Evolutionary conservation across 2,888 invertebrate species (phyloP), one percentile per base, ranked within the genome.

Genomic region (Caenorhabditis sinica): DNA sequence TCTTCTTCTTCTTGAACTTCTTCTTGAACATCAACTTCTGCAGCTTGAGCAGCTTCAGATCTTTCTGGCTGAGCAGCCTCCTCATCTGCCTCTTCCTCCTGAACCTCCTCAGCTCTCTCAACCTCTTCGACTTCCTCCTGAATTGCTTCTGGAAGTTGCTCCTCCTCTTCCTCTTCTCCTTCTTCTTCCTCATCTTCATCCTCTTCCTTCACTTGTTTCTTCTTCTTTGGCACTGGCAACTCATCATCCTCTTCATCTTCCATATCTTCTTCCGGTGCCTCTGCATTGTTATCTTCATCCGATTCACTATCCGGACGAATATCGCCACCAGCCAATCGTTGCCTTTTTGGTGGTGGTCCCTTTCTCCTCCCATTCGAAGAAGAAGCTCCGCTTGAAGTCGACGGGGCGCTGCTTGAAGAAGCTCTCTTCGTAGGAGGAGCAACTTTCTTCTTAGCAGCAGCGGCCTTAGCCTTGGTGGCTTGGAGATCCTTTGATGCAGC

Each of bases 261-360:
- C 13, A 17, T 51, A 11, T 33, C 63, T 40, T 28, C 28, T 65
- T 51, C 40, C 11, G 15, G 28, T 3, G 9, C 45, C 45, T 56
- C 40, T 17, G 51, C 5, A 11, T 30, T 43, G 11, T 51, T 43
- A 17, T 77, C 79, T 28, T 83, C 83, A 33, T 79, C 83, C 23
- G 69, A 53, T 25, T 79, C 83, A 69, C 85, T 85, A 49, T 87
- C 87, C 20, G 82, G 81, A 30, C 87, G 81, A 11, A 87, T 83
- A 0, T 83, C 81, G 36, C 87, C 87, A 5, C 87, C 87, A 2
- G 87, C 87, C 13, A 87, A 53, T 43, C 87, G 53, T 17, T 66
- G 71, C 11, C 75, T 30, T 53, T 73, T 80, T 60, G 63, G 63
- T 2, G 83, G 69, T 11, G 69, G 43, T 13, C 33, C 15, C 23